Conservation (phyloP, 2,113 vertebrate genomes). For the Xyrauchen texanus region DNA sequence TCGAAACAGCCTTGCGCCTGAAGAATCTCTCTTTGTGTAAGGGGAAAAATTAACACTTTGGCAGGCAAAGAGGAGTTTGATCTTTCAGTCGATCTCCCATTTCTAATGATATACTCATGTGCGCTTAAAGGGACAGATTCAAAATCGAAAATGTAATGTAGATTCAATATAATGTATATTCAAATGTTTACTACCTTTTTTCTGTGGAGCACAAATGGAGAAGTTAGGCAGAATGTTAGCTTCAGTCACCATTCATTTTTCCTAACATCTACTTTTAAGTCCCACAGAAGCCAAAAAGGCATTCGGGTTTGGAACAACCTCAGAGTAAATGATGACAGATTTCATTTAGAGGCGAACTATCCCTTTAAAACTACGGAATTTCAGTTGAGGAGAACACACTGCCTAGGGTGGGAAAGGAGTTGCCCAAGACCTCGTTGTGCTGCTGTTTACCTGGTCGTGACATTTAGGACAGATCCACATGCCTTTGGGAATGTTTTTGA, state of each 20-base stretch:
- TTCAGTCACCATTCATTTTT: no score
- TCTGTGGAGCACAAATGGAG: no score
- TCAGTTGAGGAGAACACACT: conserved; percentile 27
- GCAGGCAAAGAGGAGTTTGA: conserved; percentile 41
- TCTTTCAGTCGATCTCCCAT: conserved; percentile 26
- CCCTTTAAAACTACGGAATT: no score
- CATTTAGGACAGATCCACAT: conserved; percentile 99
- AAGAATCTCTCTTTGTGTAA: conserved; percentile 16
- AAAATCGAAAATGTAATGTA: conserved; percentile 10
- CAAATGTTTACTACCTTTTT: no score
- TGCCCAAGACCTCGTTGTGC: conserved; percentile 31
- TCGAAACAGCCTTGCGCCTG: conserved; percentile 69
- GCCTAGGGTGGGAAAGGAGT: conserved; percentile 35
- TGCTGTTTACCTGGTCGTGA: conserved; percentile 94
- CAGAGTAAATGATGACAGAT: no score
- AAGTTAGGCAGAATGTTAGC: no score
- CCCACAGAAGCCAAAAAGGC: no score
- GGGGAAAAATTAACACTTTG: conserved; percentile 20
- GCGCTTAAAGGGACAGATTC: conserved; percentile 25
- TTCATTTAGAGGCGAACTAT: no score
- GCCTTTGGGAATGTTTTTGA: conserved; percentile 99
- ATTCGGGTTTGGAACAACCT: no score
- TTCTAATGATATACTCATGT: conserved; percentile 7
- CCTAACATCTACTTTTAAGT: no score
- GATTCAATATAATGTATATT: background rate